Evolutionary conservation across 2,888 invertebrate genomes (phyloP), one percentile per base, ranked within the genome.

Genomic region (Eulithis prunata): DNA sequence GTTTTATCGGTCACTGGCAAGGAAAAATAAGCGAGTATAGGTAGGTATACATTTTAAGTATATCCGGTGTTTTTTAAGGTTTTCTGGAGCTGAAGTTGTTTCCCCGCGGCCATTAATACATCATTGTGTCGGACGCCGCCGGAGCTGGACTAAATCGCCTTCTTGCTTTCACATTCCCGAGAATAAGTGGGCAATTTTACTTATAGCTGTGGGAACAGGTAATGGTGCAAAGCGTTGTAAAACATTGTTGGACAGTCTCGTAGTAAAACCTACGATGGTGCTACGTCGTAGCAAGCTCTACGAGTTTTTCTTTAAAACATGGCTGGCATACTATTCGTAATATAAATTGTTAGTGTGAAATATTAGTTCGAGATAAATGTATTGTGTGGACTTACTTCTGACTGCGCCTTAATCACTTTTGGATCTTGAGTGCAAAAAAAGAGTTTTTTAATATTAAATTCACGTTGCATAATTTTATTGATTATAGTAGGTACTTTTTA

Each of bases 61-160:
- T 1, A 43, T 45, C 28, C 28, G n/a, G 41, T 52, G 28, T 65
- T 65, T 65, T 59, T 62, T 53, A 62, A 56, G 55, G 46, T 58
- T 57, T 61, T 36, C n/a, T 52, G 54, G 38, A 49, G 51, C 51
- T 51, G 14, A 59, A 62, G 55, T 58, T 58, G 62, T 62, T 58
- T 62, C 58, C 60, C 51, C 32, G 43, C 38, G 55, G 57, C 62
- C 78, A 84, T 86, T 87, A 86, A 88, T 89, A 86, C 81, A 85
- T 88, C 86, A 87, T 82, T 86, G 82, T 82, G 86, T 84, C 82
- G 74, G 77, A 75, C 62, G 72, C 71, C 70, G 68, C 71, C 71
- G 77, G 53, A 61, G 28, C 49, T 55, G 55, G 58, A 62, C 62
- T 55, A 55, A 66, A 66, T 55, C 64, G 64, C 59, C 56, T 56